These are phyloP conservation scores for Pseudachorutes palmiensis DNA, from an alignment of 1,140 invertebrate species.

Conservation along the genomic window DNA sequence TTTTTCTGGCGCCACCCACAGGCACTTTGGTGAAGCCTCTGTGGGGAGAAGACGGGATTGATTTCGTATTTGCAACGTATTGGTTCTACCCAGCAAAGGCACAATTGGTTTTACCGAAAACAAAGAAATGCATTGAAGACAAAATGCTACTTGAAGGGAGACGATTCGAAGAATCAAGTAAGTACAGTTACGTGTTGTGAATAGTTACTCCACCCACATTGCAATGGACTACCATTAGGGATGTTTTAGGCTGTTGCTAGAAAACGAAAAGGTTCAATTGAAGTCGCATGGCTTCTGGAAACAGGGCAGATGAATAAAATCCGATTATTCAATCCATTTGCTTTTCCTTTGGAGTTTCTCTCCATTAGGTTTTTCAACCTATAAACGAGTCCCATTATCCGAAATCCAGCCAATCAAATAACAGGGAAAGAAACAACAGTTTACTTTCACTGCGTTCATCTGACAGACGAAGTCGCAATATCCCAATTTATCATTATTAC, in stretches of 20 bases:
- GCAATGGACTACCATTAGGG: no score
- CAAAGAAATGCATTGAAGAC: slow-evolving; percentile 45
- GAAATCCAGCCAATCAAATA: not conserved
- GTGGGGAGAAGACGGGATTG: slow-evolving; percentile 42
- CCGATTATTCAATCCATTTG: not conserved
- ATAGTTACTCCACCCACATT: no score
- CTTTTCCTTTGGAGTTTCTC: not conserved
- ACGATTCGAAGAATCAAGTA: slow-evolving; percentile 44
- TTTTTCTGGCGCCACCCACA: no score
- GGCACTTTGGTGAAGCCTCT: slow-evolving; percentile 46
- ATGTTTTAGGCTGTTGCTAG: no score
- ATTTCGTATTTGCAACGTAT: slow-evolving; percentile 50
- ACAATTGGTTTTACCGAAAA: slow-evolving; percentile 43
- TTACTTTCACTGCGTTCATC: no score
- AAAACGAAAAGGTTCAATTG: no score
- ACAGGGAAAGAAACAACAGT: not conserved
- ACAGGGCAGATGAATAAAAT: not conserved
- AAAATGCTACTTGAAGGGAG: slow-evolving; percentile 41
- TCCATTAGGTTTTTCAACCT: not conserved
- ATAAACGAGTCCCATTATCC: not conserved
- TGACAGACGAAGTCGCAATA: no score
- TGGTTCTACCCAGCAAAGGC: slow-evolving; percentile 49
- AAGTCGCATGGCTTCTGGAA: no score
- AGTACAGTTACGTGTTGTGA: no score
- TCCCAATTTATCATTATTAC: no score